Base-by-base conservation (phyloP, 1,140 invertebrate species). In the Thalassaphorura encarpata region DNA sequence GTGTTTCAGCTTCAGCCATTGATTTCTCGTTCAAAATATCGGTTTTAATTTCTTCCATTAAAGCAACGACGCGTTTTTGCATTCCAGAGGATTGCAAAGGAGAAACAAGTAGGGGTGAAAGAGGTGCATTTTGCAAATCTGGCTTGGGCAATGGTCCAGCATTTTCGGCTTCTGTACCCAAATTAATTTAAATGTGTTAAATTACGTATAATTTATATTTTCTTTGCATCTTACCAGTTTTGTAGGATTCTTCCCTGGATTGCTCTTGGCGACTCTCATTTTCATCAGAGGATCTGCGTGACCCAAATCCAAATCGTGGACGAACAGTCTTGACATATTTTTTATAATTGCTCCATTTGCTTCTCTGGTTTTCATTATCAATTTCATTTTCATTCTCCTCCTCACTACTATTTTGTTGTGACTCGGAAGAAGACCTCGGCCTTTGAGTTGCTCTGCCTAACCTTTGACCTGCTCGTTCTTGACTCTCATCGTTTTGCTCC, bases 1-100 rank as follows among this genome's bases (percentile, higher is more conserved):
- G 21, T 19, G 51, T 54, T 39, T 64, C 63, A 26, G 33, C 2
- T 28, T 64, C 56, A 42, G 63, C 55, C 29, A 64, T 52, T 40
- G 56, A 56, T 19, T 52, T 42, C 8, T 42, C 48, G 24, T 52
- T 50, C 2, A 43, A 24, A 1, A 62, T 31, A n/a, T 52, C 54
- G 27, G 48, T 27, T 29, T n/a, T 33, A 40, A 49, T 33, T 42
- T 64, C 59, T 23, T 61, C 21, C 40, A 64, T 18, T 3, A 64
- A 41, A 19, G 50, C 24, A 0, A 21, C 2, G 28, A 58, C 49
- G 24, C 60, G 56, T 6, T 39, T n/a, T 24, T 51, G 16, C 24
- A 62, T 45, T 16, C 53, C 45, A 26, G 39, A 19, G 6, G 11
- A 43, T 31, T 41, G 51, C 19, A 64, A 21, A 15, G 56, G 50